phyloP scores from a whole-genome alignment of 2,797 vertebrate species.

The Eulemur albifrons region DNA sequence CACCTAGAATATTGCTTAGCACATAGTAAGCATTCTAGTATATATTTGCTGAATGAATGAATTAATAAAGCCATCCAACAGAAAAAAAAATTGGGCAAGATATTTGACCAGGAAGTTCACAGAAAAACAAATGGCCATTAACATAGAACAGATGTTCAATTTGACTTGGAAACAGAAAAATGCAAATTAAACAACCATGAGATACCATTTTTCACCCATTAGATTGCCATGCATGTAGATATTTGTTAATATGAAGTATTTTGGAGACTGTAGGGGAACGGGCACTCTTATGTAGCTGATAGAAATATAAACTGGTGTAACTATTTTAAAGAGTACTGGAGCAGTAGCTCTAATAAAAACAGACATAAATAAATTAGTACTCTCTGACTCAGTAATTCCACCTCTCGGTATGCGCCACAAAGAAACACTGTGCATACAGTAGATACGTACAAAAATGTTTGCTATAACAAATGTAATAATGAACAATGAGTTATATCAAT shows the following conservation, averaged over 20 bases:
- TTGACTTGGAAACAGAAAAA: neutral
- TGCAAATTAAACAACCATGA: neutral
- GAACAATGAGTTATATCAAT: neutral
- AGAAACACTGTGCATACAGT: neutral
- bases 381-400: neutral
- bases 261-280: neutral
- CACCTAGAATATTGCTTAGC: neutral
- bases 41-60: neutral
- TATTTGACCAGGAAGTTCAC: neutral
- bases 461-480: neutral
- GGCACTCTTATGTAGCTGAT: neutral
- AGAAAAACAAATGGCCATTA: neutral
- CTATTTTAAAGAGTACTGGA: neutral
- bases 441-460: neutral
- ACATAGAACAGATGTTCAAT: neutral
- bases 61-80: neutral
- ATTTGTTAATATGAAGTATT: neutral
- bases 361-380: neutral
- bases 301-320: neutral
- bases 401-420: neutral
- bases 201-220: neutral
- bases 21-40: neutral
- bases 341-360: neutral
- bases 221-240: neutral
- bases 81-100: neutral